phyloP scores from a whole-genome alignment of 37 sponge, comb jelly and placozoan species.

The Halichondria panicea region DNA sequence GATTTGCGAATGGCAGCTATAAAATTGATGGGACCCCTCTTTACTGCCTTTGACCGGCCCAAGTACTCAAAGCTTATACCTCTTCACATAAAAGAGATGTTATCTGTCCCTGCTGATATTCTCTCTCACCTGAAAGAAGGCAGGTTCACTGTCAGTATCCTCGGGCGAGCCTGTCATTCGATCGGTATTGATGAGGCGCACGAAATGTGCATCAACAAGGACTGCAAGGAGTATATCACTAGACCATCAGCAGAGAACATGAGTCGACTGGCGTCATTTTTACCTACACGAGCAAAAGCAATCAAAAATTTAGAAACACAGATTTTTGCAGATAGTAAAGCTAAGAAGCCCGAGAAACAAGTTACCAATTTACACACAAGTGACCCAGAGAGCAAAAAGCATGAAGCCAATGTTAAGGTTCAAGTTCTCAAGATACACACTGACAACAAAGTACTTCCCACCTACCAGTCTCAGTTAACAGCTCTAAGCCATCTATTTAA shows the following conservation, averaged over 20 bases:
- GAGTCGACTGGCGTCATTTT: background rate
- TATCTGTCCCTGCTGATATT: conserved; percentile 2
- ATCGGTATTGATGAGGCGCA: conserved; percentile 40
- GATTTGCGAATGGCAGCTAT: conserved; percentile 19
- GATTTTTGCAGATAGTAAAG: background rate
- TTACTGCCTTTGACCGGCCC: conserved; percentile 35
- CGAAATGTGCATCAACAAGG: too few relatives aligned
- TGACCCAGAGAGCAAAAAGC: background rate
- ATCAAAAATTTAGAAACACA: background rate
- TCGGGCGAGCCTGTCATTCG: conserved; percentile 10
- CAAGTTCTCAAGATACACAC: background rate
- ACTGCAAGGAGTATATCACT: background rate
- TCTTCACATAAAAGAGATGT: conserved; percentile 4
- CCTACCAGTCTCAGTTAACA: too few relatives aligned
- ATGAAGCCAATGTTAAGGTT: too few relatives aligned
- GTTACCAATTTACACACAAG: background rate
- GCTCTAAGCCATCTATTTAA: background rate
- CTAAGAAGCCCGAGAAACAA: too few relatives aligned
- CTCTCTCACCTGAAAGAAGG: background rate
- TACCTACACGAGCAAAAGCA: conserved; percentile 5
- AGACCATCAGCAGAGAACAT: conserved; percentile 16
- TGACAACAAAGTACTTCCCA: conserved; percentile 4
- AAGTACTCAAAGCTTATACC: conserved; percentile 12
- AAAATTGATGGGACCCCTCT: conserved; percentile 31
- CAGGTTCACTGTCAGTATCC: conserved; percentile 17